phyloP scores from a whole-genome alignment of 2,113 vertebrate genomes.

The Ageneiosus marmoratus region DNA sequence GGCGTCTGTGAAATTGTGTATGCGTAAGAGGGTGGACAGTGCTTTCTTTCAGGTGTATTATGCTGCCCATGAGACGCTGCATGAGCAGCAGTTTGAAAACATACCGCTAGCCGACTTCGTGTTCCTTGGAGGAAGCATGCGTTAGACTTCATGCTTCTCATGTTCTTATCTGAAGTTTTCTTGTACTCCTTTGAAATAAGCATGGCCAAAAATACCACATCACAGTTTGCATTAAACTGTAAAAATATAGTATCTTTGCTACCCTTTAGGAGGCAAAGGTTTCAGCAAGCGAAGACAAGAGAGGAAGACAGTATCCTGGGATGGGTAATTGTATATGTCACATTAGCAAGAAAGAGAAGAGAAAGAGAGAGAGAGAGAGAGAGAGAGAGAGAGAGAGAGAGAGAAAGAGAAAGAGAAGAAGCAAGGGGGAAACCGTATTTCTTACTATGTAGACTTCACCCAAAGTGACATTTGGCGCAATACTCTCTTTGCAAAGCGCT shows the following conservation, averaged over 20 bases:
- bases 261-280: neutral
- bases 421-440: neutral
- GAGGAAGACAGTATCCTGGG: neutral
- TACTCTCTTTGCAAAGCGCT: neutral
- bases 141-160: neutral
- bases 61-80: neutral
- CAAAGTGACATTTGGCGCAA: neutral
- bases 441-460: neutral
- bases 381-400: neutral
- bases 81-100: neutral
- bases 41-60: neutral
- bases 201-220: neutral
- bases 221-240: neutral
- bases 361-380: neutral
- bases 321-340: constrained; percentile 2
- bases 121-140: neutral
- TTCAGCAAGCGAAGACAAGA: neutral
- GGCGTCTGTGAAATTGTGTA: neutral
- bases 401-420: neutral
- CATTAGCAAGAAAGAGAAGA: neutral
- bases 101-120: neutral
- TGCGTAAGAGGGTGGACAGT: neutral
- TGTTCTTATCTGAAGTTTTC: neutral
- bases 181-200: neutral
- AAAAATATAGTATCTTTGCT: neutral